Evolutionary conservation across 1,140 invertebrate species (phyloP), one percentile per base, ranked within the genome.

Genomic region (Drosophila jambulina): DNA sequence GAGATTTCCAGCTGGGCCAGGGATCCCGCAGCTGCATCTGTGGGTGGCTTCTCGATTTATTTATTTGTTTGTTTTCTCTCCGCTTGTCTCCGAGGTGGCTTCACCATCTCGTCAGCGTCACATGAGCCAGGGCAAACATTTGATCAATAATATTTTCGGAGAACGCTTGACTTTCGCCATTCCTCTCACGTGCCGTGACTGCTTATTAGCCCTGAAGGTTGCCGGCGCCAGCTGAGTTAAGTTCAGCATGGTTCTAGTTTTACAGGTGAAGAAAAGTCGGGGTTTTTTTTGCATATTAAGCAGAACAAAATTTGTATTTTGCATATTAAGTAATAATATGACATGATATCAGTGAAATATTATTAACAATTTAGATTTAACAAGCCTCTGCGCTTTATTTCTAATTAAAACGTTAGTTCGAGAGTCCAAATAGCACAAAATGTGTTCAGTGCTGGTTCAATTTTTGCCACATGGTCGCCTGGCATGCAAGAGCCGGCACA

Each of bases 161-260:
- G 57, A 56, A 49, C 40, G 58, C 46, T 56, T 56, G 53, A 56
- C 53, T 63, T 42, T 75, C 27, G 59, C 49, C 62, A 68, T 61
- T 56, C 74, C 49, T 25, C 70, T 76, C 78, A 83, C 76, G 76
- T 87, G 83, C 83, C 84, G 80, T 80, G 83, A 88, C 80, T 87
- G 85, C 80, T 87, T 87, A 87, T 87, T 87, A 88, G 84, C 80
- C 85, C 59, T 64, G 80, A 88, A 84, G 85, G 77, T 78, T 86
- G 61, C 65, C 65, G n/a, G 34, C 45, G 27, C 61, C 25, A 71
- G 69, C 67, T 57, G 62, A 62, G 62, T 43, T 64, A 64, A 64
- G 62, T 64, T 54, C 32, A 8, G 23, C n/a, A 10, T 17, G 46
- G 8, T 49, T 54, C 21, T 38, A 15, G 53, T n/a, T n/a, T 19